Conservation (phyloP, 2,113 vertebrate species). For the Bujurquina vittata region DNA sequence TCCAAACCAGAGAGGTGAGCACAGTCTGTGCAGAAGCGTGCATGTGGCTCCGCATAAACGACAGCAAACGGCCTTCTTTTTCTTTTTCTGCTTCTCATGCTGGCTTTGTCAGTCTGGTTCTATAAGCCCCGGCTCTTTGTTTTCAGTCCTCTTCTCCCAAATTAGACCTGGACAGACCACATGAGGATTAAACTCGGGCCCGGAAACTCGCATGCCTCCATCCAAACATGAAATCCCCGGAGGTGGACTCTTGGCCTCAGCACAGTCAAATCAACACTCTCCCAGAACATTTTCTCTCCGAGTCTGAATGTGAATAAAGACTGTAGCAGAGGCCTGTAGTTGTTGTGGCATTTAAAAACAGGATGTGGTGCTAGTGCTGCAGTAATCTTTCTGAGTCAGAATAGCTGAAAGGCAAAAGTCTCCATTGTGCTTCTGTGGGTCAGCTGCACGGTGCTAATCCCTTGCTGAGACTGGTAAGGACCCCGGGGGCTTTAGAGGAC, state of each 20-base stretch:
- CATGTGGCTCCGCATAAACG: slow-evolving; percentile 7
- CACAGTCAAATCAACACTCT: neutral
- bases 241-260: slow-evolving; percentile 48
- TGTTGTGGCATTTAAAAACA: slow-evolving; percentile 4
- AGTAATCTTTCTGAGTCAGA: slow-evolving; percentile 21
- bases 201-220: slow-evolving; percentile 35
- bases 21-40: neutral
- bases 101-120: slow-evolving; percentile 12
- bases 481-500: neutral
- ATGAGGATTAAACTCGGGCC: slow-evolving; percentile 38
- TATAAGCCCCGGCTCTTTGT: slow-evolving; percentile 5
- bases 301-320: slow-evolving; percentile 20
- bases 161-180: slow-evolving; percentile 52
- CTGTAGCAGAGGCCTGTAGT: neutral
- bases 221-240: slow-evolving; percentile 46
- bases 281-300: slow-evolving; percentile 9
- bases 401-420: slow-evolving; percentile 1
- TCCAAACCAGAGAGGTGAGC: neutral
- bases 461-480: neutral
- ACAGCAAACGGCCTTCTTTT: neutral
- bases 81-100: neutral
- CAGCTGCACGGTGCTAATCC: slow-evolving; percentile 5
- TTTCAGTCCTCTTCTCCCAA: slow-evolving; percentile 28
- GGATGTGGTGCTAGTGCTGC: neutral
- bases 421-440: neutral